Evolutionary conservation across 2,797 vertebrate species (phyloP).

Genomic region (Eremophila alpestris): DNA sequence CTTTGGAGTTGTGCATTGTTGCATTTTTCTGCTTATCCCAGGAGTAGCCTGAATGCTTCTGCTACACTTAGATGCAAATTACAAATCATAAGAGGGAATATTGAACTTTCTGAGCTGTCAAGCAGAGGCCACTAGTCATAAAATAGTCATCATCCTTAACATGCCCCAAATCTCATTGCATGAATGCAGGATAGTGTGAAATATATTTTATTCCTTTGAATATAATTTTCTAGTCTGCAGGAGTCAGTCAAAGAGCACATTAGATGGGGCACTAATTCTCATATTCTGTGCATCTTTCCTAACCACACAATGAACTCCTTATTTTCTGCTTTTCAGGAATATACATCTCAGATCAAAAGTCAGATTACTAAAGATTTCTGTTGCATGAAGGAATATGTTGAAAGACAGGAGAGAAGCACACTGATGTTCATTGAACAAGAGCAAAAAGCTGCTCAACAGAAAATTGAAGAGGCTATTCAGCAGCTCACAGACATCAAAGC

Average conservation of each 20-base stretch:
- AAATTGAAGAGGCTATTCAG: neutral
- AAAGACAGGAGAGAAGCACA: constrained; percentile 48
- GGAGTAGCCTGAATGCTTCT: neutral
- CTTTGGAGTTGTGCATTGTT: neutral
- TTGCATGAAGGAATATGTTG: constrained; percentile 59
- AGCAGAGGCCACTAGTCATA: neutral
- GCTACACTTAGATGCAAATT: neutral
- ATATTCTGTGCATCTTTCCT: neutral
- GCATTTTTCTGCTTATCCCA: neutral
- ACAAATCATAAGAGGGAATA: neutral
- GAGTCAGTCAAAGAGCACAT: neutral
- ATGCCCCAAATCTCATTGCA: neutral
- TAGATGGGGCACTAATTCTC: neutral
- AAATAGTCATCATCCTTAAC: neutral
- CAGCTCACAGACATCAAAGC: neutral
- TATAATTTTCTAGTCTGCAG: neutral
- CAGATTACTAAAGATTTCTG: constrained; percentile 50
- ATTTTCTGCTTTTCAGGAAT: constrained; percentile 50
- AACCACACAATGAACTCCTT: neutral
- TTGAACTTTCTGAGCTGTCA: neutral
- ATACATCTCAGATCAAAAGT: constrained; percentile 39
- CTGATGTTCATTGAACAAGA: constrained; percentile 47
- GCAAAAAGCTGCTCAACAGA: neutral
- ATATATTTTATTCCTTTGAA: neutral
- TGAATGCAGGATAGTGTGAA: neutral